Percentiles rank a stretch among this genome's conserved stretches.
phyloP scores from a whole-genome alignment of 2,888 invertebrate genomes.

The Acrobasis consociella region DNA sequence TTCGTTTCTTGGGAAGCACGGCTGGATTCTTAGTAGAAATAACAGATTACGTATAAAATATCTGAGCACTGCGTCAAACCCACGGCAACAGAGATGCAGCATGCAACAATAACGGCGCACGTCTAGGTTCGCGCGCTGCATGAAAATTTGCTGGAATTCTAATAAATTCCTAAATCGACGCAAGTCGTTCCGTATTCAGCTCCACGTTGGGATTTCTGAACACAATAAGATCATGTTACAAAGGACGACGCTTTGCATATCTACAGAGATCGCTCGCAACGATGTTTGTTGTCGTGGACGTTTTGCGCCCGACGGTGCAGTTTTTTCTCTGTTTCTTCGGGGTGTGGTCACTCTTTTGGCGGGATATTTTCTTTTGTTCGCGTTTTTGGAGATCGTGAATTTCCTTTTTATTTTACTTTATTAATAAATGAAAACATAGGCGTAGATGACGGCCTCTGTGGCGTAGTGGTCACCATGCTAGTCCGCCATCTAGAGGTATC shows the following conservation, averaged over 20 bases:
- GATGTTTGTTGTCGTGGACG: conserved; percentile 60
- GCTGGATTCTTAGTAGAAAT: no score
- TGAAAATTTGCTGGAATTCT: conserved; percentile 67
- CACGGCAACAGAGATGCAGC: conserved; percentile 52
- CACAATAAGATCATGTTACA: conserved; percentile 81
- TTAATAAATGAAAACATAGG: no score
- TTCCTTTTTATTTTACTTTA: no score
- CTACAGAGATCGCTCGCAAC: conserved; percentile 58
- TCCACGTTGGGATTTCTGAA: conserved; percentile 57
- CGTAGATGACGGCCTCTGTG: no score
- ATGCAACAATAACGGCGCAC: conserved; percentile 61
- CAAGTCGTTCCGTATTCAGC: conserved; percentile 74
- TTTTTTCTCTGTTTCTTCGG: conserved; percentile 52
- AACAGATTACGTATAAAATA: conserved; percentile 3
- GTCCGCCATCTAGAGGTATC: no score
- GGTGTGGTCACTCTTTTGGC: conserved; percentile 34
- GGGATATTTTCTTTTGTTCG: conserved; percentile 24
- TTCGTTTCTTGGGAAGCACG: no score
- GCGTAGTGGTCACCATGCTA: no score
- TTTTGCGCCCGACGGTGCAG: conserved; percentile 52
- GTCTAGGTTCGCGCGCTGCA: conserved; percentile 55
- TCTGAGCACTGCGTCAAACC: conserved; percentile 16
- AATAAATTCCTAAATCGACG: conserved; percentile 80
- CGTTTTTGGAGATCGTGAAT: no score
- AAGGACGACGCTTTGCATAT: conserved; percentile 75